Evolutionary conservation across 2,113 vertebrate genomes (phyloP).

Genomic region (Chlamydotis undulata): DNA sequence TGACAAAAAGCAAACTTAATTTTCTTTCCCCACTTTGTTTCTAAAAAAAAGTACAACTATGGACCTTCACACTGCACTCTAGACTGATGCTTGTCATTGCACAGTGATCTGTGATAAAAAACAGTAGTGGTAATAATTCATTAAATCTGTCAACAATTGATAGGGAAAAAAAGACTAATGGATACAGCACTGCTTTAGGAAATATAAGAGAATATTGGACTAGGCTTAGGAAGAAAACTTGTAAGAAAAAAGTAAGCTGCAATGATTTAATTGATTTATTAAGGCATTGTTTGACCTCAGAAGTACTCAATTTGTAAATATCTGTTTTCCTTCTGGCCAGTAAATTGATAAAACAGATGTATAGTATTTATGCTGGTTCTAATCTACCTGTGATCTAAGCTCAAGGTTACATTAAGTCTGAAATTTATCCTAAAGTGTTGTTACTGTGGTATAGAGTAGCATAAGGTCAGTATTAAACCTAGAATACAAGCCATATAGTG

Average conservation of each 20-base stretch:
- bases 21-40: background rate
- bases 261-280: background rate
- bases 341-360: background rate
- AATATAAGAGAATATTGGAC: background rate
- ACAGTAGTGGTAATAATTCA: background rate
- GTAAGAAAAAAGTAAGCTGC: background rate
- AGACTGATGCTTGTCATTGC: background rate
- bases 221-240: background rate
- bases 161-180: background rate
- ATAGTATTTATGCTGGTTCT: background rate
- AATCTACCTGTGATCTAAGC: background rate
- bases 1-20: background rate
- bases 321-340: background rate
- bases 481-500: background rate
- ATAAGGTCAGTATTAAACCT: background rate
- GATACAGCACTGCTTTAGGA: background rate
- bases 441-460: background rate
- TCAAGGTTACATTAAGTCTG: background rate
- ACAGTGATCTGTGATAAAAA: background rate
- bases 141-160: background rate
- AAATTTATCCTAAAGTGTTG: background rate
- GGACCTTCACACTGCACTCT: rapidly evolving
- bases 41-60: background rate
- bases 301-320: background rate
- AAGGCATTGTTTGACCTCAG: background rate